phyloP scores from a whole-genome alignment of 2,888 invertebrate species.

The Ditylenchus weischeri region DNA sequence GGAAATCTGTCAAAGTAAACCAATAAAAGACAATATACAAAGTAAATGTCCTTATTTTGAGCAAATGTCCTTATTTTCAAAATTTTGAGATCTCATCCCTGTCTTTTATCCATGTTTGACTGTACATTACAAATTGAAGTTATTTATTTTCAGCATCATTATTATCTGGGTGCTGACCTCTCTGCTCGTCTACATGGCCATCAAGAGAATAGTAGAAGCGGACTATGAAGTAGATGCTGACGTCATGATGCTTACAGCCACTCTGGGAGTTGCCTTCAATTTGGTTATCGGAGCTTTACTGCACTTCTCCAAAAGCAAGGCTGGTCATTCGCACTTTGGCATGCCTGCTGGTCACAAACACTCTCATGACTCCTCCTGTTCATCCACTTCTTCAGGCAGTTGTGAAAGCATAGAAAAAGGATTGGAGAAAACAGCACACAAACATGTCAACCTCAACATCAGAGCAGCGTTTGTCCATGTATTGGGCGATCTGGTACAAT shows the following conservation, averaged over 20 bases:
- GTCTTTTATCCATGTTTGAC: too few species aligned
- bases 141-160: slow-evolving; percentile 70
- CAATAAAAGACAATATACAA: too few species aligned
- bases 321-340: slow-evolving; percentile 2
- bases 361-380: too few species aligned
- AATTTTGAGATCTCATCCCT: too few species aligned
- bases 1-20: too few species aligned
- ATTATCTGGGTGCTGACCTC: slow-evolving; percentile 97
- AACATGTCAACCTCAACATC: slow-evolving; percentile 64
- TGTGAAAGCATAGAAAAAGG: slow-evolving; percentile 4
- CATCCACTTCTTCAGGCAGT: not conserved
- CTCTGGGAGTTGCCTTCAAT: slow-evolving; percentile 85
- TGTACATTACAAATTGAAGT: too few species aligned
- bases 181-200: slow-evolving; percentile 86
- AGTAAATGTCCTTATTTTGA: too few species aligned
- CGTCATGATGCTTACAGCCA: slow-evolving; percentile 82
- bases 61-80: too few species aligned
- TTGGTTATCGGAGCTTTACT: slow-evolving; percentile 67
- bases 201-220: slow-evolving; percentile 75
- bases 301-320: slow-evolving; percentile 36
- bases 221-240: slow-evolving; percentile 79
- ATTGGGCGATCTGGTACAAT: slow-evolving; percentile 88
- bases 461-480: slow-evolving; percentile 94
- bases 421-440: not conserved
- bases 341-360: too few species aligned